phyloP scores from a whole-genome alignment of 2,113 vertebrate genomes.

The Prionailurus bengalensis region DNA sequence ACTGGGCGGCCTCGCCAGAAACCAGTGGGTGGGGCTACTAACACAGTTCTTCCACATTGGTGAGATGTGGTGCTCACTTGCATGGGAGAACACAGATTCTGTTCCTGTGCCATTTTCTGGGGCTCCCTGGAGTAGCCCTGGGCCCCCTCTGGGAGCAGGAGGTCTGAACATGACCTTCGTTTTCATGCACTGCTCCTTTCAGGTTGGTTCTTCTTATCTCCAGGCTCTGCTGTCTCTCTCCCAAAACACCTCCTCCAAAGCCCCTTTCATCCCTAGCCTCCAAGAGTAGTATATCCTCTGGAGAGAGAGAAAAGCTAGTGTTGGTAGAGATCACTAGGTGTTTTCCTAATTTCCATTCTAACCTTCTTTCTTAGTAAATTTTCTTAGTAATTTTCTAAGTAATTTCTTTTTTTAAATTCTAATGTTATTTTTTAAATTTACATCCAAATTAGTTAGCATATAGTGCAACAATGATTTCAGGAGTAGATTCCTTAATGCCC shows the following conservation, averaged over 20 bases:
- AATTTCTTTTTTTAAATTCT: background rate
- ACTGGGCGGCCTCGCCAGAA: background rate
- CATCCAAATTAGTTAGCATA: too few species aligned
- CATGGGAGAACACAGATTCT: rapidly evolving
- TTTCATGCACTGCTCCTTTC: background rate
- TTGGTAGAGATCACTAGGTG: background rate
- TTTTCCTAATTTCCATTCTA: background rate
- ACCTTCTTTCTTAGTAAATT: background rate
- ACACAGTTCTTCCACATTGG: background rate
- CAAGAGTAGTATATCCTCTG: background rate
- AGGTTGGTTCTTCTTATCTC: background rate
- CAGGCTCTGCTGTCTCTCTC: background rate
- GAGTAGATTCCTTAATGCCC: too few species aligned
- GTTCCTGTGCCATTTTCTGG: background rate
- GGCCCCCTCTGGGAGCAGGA: background rate
- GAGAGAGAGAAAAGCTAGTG: background rate
- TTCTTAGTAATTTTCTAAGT: background rate
- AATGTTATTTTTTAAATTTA: too few species aligned
- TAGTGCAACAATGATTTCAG: too few species aligned
- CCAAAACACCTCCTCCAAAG: background rate
- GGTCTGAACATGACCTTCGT: background rate
- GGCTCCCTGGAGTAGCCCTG: background rate
- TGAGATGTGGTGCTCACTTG: background rate
- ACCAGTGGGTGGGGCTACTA: too few species aligned
- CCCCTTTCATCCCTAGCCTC: background rate